Evolutionary conservation across 2,113 vertebrate genomes (phyloP).

Genomic region (Alethe castanea): DNA sequence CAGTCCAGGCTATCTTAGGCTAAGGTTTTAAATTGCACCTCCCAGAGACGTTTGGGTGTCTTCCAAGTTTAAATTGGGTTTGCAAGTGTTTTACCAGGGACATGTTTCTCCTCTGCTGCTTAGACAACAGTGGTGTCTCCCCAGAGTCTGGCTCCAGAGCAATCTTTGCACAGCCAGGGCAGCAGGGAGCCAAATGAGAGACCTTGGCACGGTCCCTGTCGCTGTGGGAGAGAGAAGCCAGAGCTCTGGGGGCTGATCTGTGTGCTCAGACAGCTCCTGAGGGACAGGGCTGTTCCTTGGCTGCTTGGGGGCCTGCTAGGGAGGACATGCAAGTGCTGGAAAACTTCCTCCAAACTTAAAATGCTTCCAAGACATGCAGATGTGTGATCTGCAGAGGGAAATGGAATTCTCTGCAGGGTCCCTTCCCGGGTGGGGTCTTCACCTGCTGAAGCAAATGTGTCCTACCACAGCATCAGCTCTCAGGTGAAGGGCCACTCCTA

Average conservation of each 20-base stretch:
- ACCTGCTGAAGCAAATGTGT: not conserved
- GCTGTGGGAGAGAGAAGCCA: not conserved
- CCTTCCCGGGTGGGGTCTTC: not conserved
- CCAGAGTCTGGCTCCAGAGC: constrained; percentile 28
- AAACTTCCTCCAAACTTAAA: not conserved
- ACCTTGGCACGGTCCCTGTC: not conserved
- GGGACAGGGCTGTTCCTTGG: not conserved
- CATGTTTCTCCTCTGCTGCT: not conserved
- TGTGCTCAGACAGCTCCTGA: not conserved
- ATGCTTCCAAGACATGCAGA: not conserved
- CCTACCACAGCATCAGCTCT: not conserved
- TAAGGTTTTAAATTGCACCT: constrained; percentile 16
- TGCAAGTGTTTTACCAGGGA: constrained; percentile 5
- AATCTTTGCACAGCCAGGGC: not conserved
- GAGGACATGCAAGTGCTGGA: not conserved
- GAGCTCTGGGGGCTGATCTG: not conserved
- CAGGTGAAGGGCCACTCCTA: not conserved
- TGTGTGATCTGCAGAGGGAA: not conserved
- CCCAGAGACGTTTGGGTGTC: not conserved
- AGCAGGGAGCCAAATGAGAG: not conserved
- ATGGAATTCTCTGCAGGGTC: not conserved
- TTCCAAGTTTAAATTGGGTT: constrained; percentile 48
- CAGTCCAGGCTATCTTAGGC: constrained; percentile 6
- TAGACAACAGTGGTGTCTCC: not conserved
- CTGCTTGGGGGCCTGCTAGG: not conserved